Evolutionary conservation across 2,113 vertebrate genomes (phyloP).

Genomic region (Peucedramus taeniatus): DNA sequence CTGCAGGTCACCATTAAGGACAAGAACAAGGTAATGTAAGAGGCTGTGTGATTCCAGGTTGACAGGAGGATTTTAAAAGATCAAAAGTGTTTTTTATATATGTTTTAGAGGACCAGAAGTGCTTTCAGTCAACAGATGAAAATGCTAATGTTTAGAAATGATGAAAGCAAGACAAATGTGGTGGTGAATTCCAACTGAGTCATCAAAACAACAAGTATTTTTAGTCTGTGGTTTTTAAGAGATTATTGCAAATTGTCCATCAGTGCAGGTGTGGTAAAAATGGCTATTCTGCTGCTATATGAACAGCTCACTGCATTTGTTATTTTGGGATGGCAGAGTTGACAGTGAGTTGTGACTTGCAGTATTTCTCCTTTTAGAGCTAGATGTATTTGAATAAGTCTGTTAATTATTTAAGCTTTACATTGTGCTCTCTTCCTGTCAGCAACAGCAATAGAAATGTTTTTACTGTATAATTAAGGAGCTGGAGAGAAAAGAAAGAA

Average conservation of each 20-base stretch:
- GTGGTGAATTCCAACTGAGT: constrained; percentile 49
- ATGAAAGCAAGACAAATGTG: constrained; percentile 49
- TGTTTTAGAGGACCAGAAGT: constrained; percentile 26
- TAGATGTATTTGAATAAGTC: background rate
- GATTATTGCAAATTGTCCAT: constrained; percentile 32
- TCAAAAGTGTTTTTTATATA: constrained; percentile 19
- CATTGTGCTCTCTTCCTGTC: background rate
- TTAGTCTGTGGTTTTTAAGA: constrained; percentile 51
- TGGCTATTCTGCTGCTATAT: background rate
- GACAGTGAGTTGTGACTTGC: background rate
- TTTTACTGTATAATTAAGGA: constrained; percentile 56
- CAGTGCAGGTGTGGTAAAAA: constrained; percentile 26
- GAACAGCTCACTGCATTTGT: background rate
- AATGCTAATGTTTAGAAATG: constrained; percentile 37
- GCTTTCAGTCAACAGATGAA: constrained; percentile 42
- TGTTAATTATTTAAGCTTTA: constrained; percentile 5
- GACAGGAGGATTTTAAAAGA: constrained; percentile 51
- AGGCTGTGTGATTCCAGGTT: constrained; percentile 14
- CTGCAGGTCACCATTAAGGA: constrained; percentile 28
- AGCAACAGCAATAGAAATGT: background rate
- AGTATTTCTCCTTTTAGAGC: background rate
- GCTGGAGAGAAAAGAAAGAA: constrained; percentile 55
- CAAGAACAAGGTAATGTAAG: constrained; percentile 46
- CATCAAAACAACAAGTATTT: constrained; percentile 60
- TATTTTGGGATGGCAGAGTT: constrained; percentile 33